These are phyloP conservation scores for Drosophila orena DNA, from an alignment of 1,140 invertebrate species.

Conservation along the genomic window DNA sequence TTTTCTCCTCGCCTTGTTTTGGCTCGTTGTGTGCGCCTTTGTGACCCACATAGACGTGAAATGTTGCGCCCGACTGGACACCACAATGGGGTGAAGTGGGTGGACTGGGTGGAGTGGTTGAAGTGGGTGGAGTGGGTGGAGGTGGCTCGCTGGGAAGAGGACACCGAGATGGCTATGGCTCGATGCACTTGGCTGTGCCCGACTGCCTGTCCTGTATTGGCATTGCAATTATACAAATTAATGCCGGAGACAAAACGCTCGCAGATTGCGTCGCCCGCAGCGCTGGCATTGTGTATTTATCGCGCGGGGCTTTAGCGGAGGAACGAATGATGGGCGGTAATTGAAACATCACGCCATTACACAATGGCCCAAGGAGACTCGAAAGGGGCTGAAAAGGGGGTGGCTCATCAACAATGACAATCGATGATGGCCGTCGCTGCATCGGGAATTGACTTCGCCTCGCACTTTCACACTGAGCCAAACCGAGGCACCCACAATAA, in stretches of 20 bases:
- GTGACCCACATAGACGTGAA: conserved; percentile 61
- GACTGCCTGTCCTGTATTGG: conserved; percentile 44
- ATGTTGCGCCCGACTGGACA: conserved; percentile 53
- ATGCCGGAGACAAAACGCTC: conserved; percentile 59
- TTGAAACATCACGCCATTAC: conserved; percentile 45
- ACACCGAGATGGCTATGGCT: conserved; percentile 21
- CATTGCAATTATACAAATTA: conserved; percentile 76
- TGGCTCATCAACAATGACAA: conserved; percentile 36
- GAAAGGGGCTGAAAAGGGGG: neutral
- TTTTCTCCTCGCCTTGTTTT: conserved; percentile 13
- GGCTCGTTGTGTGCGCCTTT: conserved; percentile 19
- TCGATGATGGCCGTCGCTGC: conserved; percentile 36
- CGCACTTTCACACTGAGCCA: conserved; percentile 7
- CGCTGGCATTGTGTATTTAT: conserved; percentile 23
- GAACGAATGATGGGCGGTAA: conserved; percentile 19
- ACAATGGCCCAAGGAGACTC: conserved; percentile 24
- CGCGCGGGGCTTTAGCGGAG: neutral
- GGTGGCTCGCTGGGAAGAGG: neutral
- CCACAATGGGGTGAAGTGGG: neutral
- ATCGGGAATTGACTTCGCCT: conserved; percentile 18
- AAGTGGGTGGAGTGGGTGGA: neutral
- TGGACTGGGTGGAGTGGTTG: neutral
- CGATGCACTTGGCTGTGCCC: conserved; percentile 26
- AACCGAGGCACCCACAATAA: neutral
- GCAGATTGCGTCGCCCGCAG: conserved; percentile 48